A percentile compares a stretch with the other conserved stretches of the same genome.
Conservation (phyloP, 1,140 invertebrate genomes). For the Penaeus indicus region DNA sequence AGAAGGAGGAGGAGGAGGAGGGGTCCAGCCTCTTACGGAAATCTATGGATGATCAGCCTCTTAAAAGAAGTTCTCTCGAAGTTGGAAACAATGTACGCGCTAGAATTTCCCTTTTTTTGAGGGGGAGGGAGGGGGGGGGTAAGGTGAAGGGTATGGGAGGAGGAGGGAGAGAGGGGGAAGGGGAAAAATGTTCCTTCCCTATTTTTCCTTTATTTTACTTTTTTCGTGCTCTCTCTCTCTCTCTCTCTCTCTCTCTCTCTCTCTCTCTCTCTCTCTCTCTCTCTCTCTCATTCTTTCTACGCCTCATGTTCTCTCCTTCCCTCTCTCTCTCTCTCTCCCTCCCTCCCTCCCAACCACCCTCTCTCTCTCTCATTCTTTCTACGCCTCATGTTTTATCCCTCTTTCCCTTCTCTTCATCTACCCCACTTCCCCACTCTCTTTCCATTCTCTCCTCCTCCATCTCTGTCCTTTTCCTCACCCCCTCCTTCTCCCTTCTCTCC, state of each 20-base stretch:
- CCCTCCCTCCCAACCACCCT: not conserved
- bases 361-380: not conserved
- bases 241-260: not conserved
- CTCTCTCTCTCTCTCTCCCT: not conserved
- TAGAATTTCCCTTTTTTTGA: too few relatives aligned
- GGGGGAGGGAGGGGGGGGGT: too few relatives aligned
- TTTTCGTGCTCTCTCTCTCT: not conserved
- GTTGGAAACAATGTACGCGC: too few relatives aligned
- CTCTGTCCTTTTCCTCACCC: not conserved
- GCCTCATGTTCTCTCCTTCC: not conserved
- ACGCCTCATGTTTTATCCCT: fast-evolving
- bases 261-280: not conserved
- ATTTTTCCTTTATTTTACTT: too few relatives aligned
- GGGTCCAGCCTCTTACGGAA: too few relatives aligned
- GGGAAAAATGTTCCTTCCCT: too few relatives aligned
- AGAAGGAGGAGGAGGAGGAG: too few relatives aligned
- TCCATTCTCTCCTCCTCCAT: not conserved
- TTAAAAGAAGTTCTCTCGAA: too few relatives aligned
- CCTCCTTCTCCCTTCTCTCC: not conserved
- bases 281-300: not conserved
- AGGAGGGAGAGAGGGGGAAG: too few relatives aligned
- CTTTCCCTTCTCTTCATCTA: not conserved
- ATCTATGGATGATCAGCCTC: too few relatives aligned
- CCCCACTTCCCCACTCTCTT: not conserved
- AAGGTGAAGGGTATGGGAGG: too few relatives aligned